Evolutionary conservation across 1,140 invertebrate genomes (phyloP), one percentile per base, ranked within the genome.

Genomic region (Lasaia peninsularis): DNA sequence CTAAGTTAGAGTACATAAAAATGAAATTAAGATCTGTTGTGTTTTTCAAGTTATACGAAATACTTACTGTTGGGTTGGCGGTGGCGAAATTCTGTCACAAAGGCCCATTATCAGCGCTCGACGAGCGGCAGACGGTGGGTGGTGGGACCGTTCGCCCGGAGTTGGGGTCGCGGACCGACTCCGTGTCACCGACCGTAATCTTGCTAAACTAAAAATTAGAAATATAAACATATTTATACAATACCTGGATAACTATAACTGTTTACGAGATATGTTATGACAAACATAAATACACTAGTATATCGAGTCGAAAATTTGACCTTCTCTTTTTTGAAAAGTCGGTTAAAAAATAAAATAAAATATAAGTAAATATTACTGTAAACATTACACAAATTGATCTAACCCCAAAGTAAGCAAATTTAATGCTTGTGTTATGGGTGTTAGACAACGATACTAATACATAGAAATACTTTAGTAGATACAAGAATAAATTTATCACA

Each of bases 1-100:
- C 34, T 35, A 35, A 35, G 34, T 35, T 35, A n/a, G n/a, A n/a
- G n/a, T n/a, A 40, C 37, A 14, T 16, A 16, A 40, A 40, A 7
- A 40, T 40, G 8, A 16, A 40, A 40, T 40, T 40, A 40, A 40
- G 14, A 40, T 40, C 37, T 16, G 37, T 40, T 40, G 14, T 40
- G 37, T 40, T 40, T 40, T 40, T 18, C 12, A 40, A 8, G 37
- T 40, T 33, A 2, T 40, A 16, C 16, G 2, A 40, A 40, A 40
- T 40, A 40, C 37, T 40, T 40, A 2, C 37, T 14, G 14, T 14
- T 40, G 37, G 37, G 37, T 40, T 8, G 14, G 37, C 16, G 37
- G 37, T 40, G 16, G 12, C 16, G 37, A 40, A 0, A 2, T 9
- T 9, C 14, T 12, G 1, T 9, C 12, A 8, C 16, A 40, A 16